phyloP scores from a whole-genome alignment of 2,888 invertebrate species.

The Lasioglossum morio region DNA sequence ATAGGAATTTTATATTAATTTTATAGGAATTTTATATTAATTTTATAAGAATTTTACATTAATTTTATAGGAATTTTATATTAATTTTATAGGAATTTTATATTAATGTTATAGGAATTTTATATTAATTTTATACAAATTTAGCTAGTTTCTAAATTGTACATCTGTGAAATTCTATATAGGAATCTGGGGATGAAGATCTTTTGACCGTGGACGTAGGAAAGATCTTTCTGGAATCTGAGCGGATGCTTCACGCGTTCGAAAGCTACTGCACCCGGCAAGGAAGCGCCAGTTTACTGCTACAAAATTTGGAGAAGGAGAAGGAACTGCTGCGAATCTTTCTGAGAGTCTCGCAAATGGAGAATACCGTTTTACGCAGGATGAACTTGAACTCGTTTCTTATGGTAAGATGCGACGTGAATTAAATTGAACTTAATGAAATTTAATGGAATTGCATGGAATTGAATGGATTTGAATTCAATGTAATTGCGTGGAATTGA shows the following conservation, averaged over 20 bases:
- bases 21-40: too few species aligned
- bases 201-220: conserved; percentile 95
- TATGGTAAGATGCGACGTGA: conserved; percentile 88
- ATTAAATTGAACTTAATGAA: too few species aligned
- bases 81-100: too few species aligned
- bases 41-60: too few species aligned
- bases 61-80: too few species aligned
- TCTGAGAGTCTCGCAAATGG: conserved; percentile 98
- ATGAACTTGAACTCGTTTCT: conserved; percentile 99
- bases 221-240: conserved; percentile 94
- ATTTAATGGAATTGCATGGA: too few species aligned
- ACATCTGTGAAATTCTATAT: conserved; percentile 2
- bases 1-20: too few species aligned
- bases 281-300: conserved; percentile 93
- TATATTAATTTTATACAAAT: too few species aligned
- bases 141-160: not conserved
- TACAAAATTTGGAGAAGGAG: conserved; percentile 97
- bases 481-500: too few species aligned
- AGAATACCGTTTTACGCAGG: conserved; percentile 95
- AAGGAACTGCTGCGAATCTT: conserved; percentile 97
- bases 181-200: conserved; percentile 88
- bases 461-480: too few species aligned
- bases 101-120: too few species aligned
- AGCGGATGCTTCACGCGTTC: conserved; percentile 97
- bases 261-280: conserved; percentile 98